phyloP scores from a whole-genome alignment of 1,140 invertebrate genomes.

The Alviniconcha marisindica region DNA sequence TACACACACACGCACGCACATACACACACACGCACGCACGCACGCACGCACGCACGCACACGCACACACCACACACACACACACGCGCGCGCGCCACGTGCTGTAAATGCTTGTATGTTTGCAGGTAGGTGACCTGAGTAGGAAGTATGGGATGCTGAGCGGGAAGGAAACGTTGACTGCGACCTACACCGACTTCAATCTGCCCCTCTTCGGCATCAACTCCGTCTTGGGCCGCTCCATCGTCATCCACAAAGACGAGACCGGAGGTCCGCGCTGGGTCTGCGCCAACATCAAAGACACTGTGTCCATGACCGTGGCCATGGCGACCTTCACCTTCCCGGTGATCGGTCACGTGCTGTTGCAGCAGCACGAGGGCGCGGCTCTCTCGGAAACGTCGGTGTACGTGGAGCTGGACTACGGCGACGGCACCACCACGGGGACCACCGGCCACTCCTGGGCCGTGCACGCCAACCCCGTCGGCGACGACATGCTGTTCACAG shows the following conservation, averaged over 20 bases:
- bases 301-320: slow-evolving; percentile 70
- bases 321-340: slow-evolving; percentile 84
- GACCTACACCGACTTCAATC: slow-evolving; percentile 88
- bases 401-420: slow-evolving; percentile 86
- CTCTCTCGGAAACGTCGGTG: slow-evolving; percentile 88
- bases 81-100: too few species aligned
- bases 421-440: slow-evolving; percentile 87
- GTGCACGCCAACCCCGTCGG: slow-evolving; percentile 81
- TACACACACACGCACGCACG: too few species aligned
- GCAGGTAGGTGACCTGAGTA: slow-evolving; percentile 92
- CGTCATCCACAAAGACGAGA: slow-evolving; percentile 84
- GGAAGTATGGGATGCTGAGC: slow-evolving; percentile 85
- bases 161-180: slow-evolving; percentile 78
- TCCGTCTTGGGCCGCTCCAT: slow-evolving; percentile 90
- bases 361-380: slow-evolving; percentile 87
- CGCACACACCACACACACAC: too few species aligned
- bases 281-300: slow-evolving; percentile 77
- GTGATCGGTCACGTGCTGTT: slow-evolving; percentile 91
- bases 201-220: slow-evolving; percentile 88
- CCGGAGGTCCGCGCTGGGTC: slow-evolving; percentile 74
- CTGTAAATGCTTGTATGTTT: slow-evolving; percentile 75
- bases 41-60: too few species aligned
- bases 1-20: too few species aligned
- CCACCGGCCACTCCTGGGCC: slow-evolving; percentile 84
- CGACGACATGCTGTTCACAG: slow-evolving; percentile 81